Percentiles rank a stretch among this genome's conserved stretches.
Conservation (phyloP, 2,888 invertebrate genomes). For the Acleris holmiana region DNA sequence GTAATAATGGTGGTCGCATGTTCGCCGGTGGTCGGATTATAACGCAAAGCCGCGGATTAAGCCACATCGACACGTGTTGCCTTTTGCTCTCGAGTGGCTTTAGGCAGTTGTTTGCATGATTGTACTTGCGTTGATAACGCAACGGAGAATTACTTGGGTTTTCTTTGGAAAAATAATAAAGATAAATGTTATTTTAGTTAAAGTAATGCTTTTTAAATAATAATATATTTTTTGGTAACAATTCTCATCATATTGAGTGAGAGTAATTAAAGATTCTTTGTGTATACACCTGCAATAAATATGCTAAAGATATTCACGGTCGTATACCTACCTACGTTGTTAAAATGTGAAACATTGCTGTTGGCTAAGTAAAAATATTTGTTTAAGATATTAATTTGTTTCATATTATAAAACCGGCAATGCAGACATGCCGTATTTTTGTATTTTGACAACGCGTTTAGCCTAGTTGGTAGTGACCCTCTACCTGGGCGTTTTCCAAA, state of each 20-base stretch:
- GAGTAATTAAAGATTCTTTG: background rate
- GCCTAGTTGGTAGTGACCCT: too few species aligned
- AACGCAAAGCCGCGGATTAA: conserved; percentile 75
- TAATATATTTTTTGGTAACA: background rate
- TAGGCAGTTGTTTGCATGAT: conserved; percentile 65
- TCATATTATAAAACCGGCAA: too few species aligned
- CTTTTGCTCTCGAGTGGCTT: conserved; percentile 70
- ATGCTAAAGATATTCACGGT: background rate
- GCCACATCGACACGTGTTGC: conserved; percentile 79
- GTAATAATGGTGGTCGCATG: conserved; percentile 64
- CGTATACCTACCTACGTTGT: too few species aligned
- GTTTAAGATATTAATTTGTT: too few species aligned
- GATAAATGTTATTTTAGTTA: too few species aligned
- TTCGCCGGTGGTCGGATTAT: conserved; percentile 80
- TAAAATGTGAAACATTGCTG: background rate
- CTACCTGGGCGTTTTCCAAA: too few species aligned
- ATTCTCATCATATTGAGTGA: background rate
- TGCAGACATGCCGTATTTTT: too few species aligned
- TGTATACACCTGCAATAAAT: background rate
- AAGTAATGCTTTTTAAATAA: background rate
- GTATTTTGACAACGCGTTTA: too few species aligned
- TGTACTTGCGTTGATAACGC: conserved; percentile 50
- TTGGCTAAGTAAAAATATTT: background rate
- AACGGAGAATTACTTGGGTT: background rate
- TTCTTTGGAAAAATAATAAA: background rate